Percentiles rank a stretch among this genome's conserved stretches.
Conservation (phyloP, 2,888 invertebrate species). For the Trisateles emortualis region DNA sequence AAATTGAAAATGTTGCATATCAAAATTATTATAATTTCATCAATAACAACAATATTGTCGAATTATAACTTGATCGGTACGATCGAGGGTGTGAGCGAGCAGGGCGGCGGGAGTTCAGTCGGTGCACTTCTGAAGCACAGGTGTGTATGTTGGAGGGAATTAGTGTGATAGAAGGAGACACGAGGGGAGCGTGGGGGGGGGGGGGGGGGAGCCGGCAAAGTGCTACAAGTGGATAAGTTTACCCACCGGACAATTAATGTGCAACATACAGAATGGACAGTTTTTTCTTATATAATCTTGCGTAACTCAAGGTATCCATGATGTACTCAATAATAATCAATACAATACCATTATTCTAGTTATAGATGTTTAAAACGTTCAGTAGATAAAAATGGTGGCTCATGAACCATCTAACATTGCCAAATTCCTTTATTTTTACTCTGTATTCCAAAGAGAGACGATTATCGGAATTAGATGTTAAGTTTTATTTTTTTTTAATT, state of each 20-base stretch:
- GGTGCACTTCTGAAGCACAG: too few relatives aligned
- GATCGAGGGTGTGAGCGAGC: conserved; percentile 25
- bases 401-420: conserved; percentile 66
- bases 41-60: too few relatives aligned
- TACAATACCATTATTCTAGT: conserved; percentile 60
- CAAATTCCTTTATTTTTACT: conserved; percentile 72
- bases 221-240: conserved; percentile 40
- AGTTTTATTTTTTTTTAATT: conserved; percentile 52
- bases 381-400: conserved; percentile 67
- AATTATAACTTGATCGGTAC: conserved; percentile 3
- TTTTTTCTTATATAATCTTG: conserved; percentile 48
- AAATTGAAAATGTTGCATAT: conserved; percentile 1
- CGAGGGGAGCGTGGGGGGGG: neutral
- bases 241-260: conserved; percentile 55
- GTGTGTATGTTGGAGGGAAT: too few relatives aligned
- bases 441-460: conserved; percentile 79
- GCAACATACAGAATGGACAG: conserved; percentile 44
- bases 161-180: too few relatives aligned
- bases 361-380: conserved; percentile 59
- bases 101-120: conserved; percentile 32
- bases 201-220: conserved; percentile 10
- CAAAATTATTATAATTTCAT: neutral
- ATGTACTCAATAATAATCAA: conserved; percentile 60
- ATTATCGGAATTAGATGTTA: conserved; percentile 73
- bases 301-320: conserved; percentile 59